Conservation (phyloP, 2,888 invertebrate species). For the Heliconius cydno region DNA sequence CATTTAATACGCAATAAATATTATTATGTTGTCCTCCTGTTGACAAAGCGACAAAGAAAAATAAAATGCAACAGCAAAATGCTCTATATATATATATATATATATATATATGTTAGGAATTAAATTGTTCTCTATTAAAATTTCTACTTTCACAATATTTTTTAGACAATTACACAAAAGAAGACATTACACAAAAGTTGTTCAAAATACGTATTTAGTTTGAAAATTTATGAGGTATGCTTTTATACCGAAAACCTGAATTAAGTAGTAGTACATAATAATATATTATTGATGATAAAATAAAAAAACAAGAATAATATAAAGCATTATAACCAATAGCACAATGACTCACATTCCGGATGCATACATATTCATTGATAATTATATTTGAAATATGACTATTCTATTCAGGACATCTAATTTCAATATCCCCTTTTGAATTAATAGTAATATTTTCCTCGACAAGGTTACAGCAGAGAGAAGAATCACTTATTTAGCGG, state of each 20-base stretch:
- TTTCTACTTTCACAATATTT: no score
- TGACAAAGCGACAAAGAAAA: no score
- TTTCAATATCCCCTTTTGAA: slow-evolving; percentile 27
- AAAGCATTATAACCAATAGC: not conserved
- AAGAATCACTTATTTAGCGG: not conserved
- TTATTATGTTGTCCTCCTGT: no score
- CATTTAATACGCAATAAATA: no score
- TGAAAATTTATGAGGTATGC: not conserved
- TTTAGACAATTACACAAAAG: no score
- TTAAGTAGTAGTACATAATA: not conserved
- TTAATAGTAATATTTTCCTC: slow-evolving; percentile 24
- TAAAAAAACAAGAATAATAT: not conserved
- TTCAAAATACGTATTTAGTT: not conserved
- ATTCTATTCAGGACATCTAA: slow-evolving; percentile 24
- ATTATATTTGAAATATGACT: slow-evolving; percentile 38
- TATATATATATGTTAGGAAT: no score
- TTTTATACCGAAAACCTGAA: not conserved
- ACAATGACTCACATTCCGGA: slow-evolving; percentile 58
- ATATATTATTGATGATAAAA: not conserved
- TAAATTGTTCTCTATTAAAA: no score
- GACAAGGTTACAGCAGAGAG: not conserved
- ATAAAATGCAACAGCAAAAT: no score
- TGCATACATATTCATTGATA: slow-evolving; percentile 49
- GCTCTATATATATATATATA: no score
- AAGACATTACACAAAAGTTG: not conserved